Conservation (phyloP, 2,888 invertebrate genomes). For the Steinernema carpocapsae region DNA sequence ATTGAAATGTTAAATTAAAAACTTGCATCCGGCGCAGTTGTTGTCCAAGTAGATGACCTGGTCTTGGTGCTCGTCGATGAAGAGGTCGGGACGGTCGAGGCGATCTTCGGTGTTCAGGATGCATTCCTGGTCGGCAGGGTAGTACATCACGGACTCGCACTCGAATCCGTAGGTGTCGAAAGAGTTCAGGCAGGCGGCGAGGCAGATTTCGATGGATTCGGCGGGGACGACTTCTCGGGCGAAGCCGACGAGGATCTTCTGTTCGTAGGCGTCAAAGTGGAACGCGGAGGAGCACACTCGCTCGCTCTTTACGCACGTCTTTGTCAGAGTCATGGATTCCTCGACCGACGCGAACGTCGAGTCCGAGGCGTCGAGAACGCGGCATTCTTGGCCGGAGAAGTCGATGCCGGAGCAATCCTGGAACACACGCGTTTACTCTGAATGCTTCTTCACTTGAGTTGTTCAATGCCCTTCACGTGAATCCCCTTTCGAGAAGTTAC, state of each 20-base stretch:
- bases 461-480: too few species aligned
- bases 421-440: conserved; percentile 34
- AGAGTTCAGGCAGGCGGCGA: conserved; percentile 66
- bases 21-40: conserved; percentile 69
- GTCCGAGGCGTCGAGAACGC: conserved; percentile 16
- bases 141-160: conserved; percentile 69
- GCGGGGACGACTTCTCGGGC: conserved; percentile 68
- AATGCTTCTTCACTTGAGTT: neutral
- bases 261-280: conserved; percentile 67
- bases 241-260: conserved; percentile 68
- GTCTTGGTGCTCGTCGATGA: conserved; percentile 67
- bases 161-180: conserved; percentile 68
- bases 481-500: too few species aligned
- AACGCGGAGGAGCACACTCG: conserved; percentile 68
- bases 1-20: neutral
- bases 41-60: conserved; percentile 69
- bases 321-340: conserved; percentile 24
- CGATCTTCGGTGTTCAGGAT: conserved; percentile 69
- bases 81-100: conserved; percentile 67
- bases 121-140: conserved; percentile 68
- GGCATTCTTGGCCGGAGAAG: conserved; percentile 44
- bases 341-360: neutral
- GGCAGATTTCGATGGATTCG: conserved; percentile 60
- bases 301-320: conserved; percentile 54
- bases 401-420: conserved; percentile 66